Evolutionary conservation across 2,113 vertebrate genomes (phyloP).

Genomic region (Sebastes fasciatus): DNA sequence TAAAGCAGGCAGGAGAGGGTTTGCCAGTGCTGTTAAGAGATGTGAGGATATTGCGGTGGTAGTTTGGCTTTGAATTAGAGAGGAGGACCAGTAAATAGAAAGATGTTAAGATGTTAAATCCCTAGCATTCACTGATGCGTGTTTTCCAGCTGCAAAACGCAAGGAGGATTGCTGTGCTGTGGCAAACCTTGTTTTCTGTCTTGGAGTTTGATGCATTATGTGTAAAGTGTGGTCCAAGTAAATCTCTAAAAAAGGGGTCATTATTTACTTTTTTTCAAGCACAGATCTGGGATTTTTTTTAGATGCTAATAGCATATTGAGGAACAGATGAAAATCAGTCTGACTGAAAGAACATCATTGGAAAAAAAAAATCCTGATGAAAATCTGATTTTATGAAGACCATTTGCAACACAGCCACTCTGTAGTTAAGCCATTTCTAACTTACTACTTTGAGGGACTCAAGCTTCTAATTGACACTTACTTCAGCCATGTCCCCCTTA

Average conservation of each 20-base stretch:
- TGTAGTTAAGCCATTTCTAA: too few species aligned
- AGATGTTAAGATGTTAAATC: constrained; percentile 55
- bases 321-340: neutral
- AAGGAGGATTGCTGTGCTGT: constrained; percentile 32
- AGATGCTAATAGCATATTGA: constrained; percentile 7
- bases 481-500: neutral
- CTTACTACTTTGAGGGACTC: neutral
- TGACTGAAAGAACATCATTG: neutral
- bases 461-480: neutral
- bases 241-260: constrained; percentile 2
- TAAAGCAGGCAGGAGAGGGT: constrained; percentile 25
- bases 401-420: neutral
- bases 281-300: too few species aligned
- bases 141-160: constrained; percentile 36
- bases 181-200: constrained; percentile 24
- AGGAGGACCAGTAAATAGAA: constrained; percentile 43
- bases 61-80: constrained; percentile 60
- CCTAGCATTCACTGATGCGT: constrained; percentile 37
- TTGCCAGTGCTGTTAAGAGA: constrained; percentile 33
- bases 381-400: neutral
- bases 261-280: neutral
- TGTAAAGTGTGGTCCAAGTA: constrained; percentile 15
- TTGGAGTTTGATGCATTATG: constrained; percentile 20
- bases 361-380: neutral
- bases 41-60: constrained; percentile 42